A percentile compares a stretch with the other conserved stretches of the same genome.
These are phyloP conservation scores for Microcebus ravelobensis DNA, from an alignment of 2,113 vertebrate genomes.

Conservation along the genomic window DNA sequence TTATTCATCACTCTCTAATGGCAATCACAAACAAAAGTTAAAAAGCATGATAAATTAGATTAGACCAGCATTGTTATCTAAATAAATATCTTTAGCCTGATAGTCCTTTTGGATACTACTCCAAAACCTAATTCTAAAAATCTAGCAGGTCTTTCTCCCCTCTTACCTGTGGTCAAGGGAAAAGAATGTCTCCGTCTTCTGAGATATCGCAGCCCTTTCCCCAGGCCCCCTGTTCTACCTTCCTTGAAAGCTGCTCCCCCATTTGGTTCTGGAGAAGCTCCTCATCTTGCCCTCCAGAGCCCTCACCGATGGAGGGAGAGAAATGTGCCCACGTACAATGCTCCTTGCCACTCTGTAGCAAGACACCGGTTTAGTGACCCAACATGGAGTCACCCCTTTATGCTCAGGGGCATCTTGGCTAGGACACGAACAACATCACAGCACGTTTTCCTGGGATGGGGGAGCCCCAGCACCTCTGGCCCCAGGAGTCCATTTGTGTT, in stretches of 20 bases:
- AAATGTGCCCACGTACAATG: too few species aligned
- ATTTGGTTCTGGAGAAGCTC: not conserved
- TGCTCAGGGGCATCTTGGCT: not conserved
- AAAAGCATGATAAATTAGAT: constrained; percentile 7
- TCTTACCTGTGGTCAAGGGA: not conserved
- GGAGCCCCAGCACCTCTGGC: too few species aligned
- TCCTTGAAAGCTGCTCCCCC: not conserved
- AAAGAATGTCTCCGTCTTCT: not conserved
- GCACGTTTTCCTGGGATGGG: not conserved
- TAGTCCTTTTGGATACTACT: not conserved
- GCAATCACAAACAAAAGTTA: not conserved
- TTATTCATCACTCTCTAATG: not conserved
- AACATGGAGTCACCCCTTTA: not conserved
- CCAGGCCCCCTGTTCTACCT: not conserved
- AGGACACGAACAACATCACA: not conserved
- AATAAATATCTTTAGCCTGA: not conserved
- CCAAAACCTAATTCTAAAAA: not conserved
- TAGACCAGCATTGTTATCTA: not conserved
- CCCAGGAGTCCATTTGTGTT: not conserved
- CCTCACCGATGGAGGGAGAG: not conserved
- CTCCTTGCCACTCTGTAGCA: too few species aligned
- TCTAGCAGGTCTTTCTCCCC: not conserved
- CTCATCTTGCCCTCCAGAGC: not conserved
- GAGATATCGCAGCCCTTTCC: not conserved
- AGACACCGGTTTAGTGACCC: not conserved